Evolutionary conservation across 2,888 invertebrate genomes (phyloP), one percentile per base, ranked within the genome.

Genomic region (Zelleria hepariella): DNA sequence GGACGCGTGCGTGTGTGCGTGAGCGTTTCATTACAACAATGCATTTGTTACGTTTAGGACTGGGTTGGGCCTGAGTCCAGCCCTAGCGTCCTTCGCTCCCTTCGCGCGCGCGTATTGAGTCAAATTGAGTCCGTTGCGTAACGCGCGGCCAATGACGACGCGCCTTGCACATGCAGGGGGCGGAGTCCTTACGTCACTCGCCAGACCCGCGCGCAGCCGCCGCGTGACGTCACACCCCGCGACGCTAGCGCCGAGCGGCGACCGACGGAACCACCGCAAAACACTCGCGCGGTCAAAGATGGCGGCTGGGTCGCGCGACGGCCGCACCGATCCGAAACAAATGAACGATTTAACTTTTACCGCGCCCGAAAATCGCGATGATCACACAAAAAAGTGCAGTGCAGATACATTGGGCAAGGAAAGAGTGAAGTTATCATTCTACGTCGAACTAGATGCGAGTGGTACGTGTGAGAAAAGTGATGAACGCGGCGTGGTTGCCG

Each of bases 251-350:
- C 74, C 67, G 58, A 21, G 80, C 70, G 84, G 83, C 74, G 69
- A 69, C 72, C 69, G 67, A 68, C 67, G 64, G 70, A 80, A 86
- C 79, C 66, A 64, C 74, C 78, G 86, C 88, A 87, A 88, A 88
- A 87, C 88, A 89, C 83, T 90, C 91, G 91, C 90, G 92, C 90
- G 92, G 92, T 91, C 91, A 93, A 94, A 94, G 92, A 94, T 94
- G 94, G 94, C 94, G 93, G 94, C 94, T 92, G 92, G 92, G 91
- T 91, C 91, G 91, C 90, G 90, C 88, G 90, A 89, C 84, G 90
- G 90, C 78, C 90, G 90, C 80, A 84, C 90, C 86, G 91, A 90
- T 81, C 82, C 80, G 80, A 86, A 87, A 80, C 88, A 87, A 83
- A 86, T 87, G 80, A 88, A 90, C 85, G 80, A 90, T 77, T 75